Conservation (phyloP, 1,140 invertebrate species). For the Drosophila oshimai region DNA sequence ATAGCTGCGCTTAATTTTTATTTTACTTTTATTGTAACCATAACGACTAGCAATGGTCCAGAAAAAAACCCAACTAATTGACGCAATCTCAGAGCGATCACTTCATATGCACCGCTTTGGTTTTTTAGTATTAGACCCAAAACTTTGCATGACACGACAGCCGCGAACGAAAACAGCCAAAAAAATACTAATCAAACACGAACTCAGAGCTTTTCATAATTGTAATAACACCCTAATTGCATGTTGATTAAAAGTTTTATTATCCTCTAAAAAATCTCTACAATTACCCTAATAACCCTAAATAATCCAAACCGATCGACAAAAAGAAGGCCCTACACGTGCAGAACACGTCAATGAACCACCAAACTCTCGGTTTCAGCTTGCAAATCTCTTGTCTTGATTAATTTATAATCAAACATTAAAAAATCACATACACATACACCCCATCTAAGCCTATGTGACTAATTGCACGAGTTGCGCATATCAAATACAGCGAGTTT, state of each 20-base stretch:
- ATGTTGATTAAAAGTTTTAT: slow-evolving; percentile 40
- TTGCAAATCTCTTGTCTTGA: slow-evolving; percentile 4
- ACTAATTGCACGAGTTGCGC: slow-evolving; percentile 68
- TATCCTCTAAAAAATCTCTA: slow-evolving; percentile 14
- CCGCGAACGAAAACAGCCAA: slow-evolving; percentile 1
- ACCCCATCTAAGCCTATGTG: slow-evolving; percentile 46
- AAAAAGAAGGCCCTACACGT: not conserved
- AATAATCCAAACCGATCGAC: slow-evolving; percentile 2
- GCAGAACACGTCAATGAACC: slow-evolving; percentile 17
- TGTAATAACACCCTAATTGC: slow-evolving; percentile 41
- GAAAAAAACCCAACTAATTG: slow-evolving; percentile 10
- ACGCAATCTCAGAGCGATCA: slow-evolving; percentile 43
- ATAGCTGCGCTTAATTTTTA: slow-evolving; percentile 46
- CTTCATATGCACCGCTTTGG: slow-evolving; percentile 55
- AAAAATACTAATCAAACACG: slow-evolving; percentile 35
- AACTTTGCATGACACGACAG: slow-evolving; percentile 1
- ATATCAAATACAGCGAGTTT: slow-evolving; percentile 33
- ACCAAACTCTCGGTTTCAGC: not conserved
- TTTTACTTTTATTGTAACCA: not conserved
- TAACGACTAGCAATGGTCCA: slow-evolving; percentile 11
- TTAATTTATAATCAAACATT: slow-evolving; percentile 15
- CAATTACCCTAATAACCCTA: not conserved
- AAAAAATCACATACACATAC: slow-evolving; percentile 23
- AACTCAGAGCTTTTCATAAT: slow-evolving; percentile 19
- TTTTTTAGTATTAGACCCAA: slow-evolving; percentile 16